Evolutionary conservation across 2,888 invertebrate species (phyloP).

Genomic region (Podotricha telesiphe): DNA sequence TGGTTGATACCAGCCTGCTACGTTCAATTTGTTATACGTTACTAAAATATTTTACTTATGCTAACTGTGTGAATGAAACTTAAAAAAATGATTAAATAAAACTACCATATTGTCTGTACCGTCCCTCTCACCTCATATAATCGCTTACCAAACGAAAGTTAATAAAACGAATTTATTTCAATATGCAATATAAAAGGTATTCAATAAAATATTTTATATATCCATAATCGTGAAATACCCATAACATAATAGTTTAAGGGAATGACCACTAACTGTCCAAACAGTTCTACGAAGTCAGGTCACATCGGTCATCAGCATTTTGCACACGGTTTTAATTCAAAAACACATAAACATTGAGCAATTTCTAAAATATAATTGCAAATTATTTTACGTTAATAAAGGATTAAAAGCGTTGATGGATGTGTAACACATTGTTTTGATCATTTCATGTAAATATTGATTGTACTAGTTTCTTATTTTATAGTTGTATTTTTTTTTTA

Average conservation of each 20-base stretch:
- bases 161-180: too few relatives aligned
- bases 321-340: slow-evolving; percentile 20
- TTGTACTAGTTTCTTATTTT: slow-evolving; percentile 12
- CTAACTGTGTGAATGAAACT: too few relatives aligned
- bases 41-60: too few relatives aligned
- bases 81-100: too few relatives aligned
- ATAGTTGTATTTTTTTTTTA: too few relatives aligned
- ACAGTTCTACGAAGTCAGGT: slow-evolving; percentile 20
- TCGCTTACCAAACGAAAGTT: too few relatives aligned
- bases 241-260: slow-evolving; percentile 5
- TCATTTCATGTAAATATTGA: slow-evolving; percentile 12
- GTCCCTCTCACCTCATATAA: too few relatives aligned
- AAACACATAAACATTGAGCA: slow-evolving; percentile 15
- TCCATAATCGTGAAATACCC: neutral
- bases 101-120: too few relatives aligned
- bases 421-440: neutral
- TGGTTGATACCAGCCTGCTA: too few relatives aligned
- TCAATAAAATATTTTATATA: neutral
- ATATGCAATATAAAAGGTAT: neutral
- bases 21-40: too few relatives aligned
- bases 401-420: neutral
- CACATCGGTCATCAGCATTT: slow-evolving; percentile 18
- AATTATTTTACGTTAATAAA: neutral
- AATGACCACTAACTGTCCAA: slow-evolving; percentile 28
- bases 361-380: neutral